Conservation (phyloP, 2,888 invertebrate genomes). For the Unio delphinus region DNA sequence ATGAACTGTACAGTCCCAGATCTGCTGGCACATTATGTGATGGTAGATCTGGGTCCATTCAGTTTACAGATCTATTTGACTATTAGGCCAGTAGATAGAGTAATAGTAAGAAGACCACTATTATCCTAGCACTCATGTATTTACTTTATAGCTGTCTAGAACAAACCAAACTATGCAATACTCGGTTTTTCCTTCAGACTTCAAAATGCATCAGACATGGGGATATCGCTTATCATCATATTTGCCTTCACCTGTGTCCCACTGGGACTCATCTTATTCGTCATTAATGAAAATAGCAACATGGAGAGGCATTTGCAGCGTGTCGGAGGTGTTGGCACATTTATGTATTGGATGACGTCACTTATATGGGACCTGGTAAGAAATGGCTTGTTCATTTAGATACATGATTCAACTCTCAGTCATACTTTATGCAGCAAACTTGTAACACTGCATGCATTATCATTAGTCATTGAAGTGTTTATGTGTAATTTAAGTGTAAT, state of each 20-base stretch:
- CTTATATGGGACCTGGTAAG: conserved; percentile 66
- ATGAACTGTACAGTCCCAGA: too few relatives aligned
- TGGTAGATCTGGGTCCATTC: too few relatives aligned
- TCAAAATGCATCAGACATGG: conserved; percentile 70
- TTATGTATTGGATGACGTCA: conserved; percentile 63
- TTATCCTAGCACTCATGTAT: too few relatives aligned
- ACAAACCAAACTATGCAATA: too few relatives aligned
- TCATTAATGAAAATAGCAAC: conserved; percentile 66
- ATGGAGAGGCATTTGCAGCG: conserved; percentile 70
- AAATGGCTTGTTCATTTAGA: background rate
- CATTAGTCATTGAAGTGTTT: background rate
- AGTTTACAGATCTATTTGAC: too few relatives aligned
- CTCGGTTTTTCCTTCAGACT: conserved; percentile 47
- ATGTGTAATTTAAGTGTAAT: background rate
- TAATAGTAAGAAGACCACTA: background rate
- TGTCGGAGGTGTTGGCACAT: conserved; percentile 67
- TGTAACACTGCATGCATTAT: background rate
- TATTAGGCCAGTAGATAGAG: too few relatives aligned
- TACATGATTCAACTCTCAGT: background rate
- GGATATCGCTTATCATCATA: conserved; percentile 71
- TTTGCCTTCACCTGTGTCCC: conserved; percentile 72
- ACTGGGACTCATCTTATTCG: conserved; percentile 67
- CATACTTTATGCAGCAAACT: too few relatives aligned
- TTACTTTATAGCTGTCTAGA: too few relatives aligned
- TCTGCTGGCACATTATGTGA: too few relatives aligned